A percentile compares a stretch with the other conserved stretches of the same genome.
These are phyloP conservation scores for Enteromius anoplus DNA, from an alignment of 2,797 vertebrate species.

Conservation along the genomic window DNA sequence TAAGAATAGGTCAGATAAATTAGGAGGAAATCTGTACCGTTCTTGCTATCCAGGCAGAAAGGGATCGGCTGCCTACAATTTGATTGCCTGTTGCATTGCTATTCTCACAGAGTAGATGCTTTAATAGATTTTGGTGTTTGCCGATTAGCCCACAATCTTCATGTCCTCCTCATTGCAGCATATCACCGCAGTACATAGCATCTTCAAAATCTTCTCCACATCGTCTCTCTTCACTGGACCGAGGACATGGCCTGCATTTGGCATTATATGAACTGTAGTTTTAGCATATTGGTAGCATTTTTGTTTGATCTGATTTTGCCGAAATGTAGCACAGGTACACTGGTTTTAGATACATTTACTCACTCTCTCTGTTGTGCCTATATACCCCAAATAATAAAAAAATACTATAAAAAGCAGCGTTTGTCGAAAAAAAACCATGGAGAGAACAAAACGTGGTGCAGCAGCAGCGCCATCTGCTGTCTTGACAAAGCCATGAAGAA, in stretches of 20 bases:
- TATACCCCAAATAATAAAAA: neutral
- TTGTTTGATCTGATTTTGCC: neutral
- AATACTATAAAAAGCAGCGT: neutral
- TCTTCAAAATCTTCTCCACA: constrained; percentile 46
- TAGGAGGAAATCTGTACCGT: constrained; percentile 40
- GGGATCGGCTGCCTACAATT: constrained; percentile 32
- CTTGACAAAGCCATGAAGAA: neutral
- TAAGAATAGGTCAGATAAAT: constrained; percentile 48
- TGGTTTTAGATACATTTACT: neutral
- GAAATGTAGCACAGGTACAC: neutral
- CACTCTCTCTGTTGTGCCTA: neutral
- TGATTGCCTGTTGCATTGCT: constrained; percentile 42
- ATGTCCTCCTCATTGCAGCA: constrained; percentile 33
- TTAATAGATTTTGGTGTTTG: constrained; percentile 44
- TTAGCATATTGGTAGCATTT: too few relatives aligned
- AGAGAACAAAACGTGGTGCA: constrained; percentile 25
- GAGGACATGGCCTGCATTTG: constrained; percentile 22
- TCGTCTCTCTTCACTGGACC: constrained; percentile 40
- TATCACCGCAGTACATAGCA: constrained; percentile 28
- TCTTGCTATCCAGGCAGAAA: constrained; percentile 27
- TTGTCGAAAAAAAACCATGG: neutral
- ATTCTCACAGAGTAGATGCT: constrained; percentile 30
- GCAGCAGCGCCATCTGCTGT: constrained; percentile 58
- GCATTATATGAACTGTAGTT: neutral
- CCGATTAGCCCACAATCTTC: constrained; percentile 29